Evolutionary conservation across 2,113 vertebrate species (phyloP).

Genomic region (Neodon shergylaensis): DNA sequence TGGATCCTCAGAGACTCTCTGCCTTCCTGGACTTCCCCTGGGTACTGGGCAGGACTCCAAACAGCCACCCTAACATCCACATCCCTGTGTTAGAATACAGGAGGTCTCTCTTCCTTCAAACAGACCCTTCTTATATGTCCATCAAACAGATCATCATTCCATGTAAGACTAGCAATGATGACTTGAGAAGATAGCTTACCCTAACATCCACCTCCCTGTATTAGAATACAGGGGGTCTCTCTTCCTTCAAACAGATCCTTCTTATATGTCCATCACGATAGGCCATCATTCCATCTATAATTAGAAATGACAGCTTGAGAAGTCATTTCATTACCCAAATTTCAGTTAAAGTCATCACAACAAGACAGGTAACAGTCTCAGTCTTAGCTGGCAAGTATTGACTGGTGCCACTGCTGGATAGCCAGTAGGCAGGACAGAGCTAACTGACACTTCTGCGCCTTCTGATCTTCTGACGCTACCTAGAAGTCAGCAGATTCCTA

Average conservation of each 20-base stretch:
- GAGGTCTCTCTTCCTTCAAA: background rate
- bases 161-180: background rate
- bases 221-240: background rate
- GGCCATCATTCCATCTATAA: background rate
- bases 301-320: background rate
- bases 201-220: background rate
- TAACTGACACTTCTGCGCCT: background rate
- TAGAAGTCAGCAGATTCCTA: background rate
- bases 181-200: no score
- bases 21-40: background rate
- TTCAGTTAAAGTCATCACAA: background rate
- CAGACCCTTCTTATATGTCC: background rate
- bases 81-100: background rate
- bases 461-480: background rate
- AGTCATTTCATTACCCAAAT: background rate
- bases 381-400: background rate
- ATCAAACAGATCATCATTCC: no score
- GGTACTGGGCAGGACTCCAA: background rate
- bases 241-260: background rate
- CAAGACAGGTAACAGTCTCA: fast-evolving
- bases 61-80: no score
- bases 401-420: no score
- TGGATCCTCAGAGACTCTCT: background rate
- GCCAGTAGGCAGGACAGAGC: no score
- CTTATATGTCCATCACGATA: fast-evolving